Evolutionary conservation across 2,113 vertebrate genomes (phyloP).

Genomic region (Glaucidium brasilianum): DNA sequence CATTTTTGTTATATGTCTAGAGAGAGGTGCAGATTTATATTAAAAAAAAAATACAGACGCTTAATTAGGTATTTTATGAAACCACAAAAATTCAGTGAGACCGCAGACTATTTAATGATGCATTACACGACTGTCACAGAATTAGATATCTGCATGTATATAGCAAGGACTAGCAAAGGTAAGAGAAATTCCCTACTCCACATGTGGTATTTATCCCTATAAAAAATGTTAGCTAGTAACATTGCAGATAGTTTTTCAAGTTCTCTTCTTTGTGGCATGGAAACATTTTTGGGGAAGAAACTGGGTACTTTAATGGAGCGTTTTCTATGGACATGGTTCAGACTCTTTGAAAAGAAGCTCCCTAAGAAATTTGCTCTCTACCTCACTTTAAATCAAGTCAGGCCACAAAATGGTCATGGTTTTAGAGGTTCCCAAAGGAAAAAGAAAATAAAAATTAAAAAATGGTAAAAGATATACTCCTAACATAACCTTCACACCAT

Average conservation of each 20-base stretch:
- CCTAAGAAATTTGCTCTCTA: not conserved
- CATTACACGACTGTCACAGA: not conserved
- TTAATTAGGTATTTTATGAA: not conserved
- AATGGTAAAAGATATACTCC: not conserved
- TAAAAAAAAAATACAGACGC: not conserved
- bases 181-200: not conserved
- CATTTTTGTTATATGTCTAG: not conserved
- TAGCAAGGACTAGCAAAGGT: not conserved
- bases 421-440: not conserved
- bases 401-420: not conserved
- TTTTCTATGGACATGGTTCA: not conserved
- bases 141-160: not conserved
- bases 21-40: not conserved
- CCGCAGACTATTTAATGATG: not conserved
- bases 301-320: accelerated
- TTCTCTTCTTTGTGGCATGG: not conserved
- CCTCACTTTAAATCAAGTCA: not conserved
- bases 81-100: not conserved
- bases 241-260: not conserved
- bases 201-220: not conserved
- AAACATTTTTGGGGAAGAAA: not conserved
- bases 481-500: not conserved
- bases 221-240: not conserved
- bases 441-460: not conserved
- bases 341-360: not conserved